Percentiles rank a stretch among this genome's conserved stretches.
These are phyloP conservation scores for Euschistus heros DNA, from an alignment of 1,140 invertebrate species.

Conservation along the genomic window DNA sequence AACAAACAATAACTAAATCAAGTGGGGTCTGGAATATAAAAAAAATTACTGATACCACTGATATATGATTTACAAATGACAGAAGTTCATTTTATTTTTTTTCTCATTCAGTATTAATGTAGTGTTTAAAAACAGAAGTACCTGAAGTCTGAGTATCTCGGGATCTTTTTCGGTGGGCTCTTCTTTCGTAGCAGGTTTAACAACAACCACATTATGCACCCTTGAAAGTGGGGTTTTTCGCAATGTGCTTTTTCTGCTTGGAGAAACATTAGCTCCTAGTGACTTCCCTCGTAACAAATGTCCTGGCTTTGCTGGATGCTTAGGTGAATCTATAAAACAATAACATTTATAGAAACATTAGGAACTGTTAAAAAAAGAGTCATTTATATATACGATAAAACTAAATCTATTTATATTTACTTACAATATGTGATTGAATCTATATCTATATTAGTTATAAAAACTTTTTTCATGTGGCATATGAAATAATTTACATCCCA, in stretches of 20 bases:
- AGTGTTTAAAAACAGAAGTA: conserved; percentile 31
- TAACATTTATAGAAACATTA: no score
- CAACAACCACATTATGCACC: conserved; percentile 67
- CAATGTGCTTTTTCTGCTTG: conserved; percentile 31
- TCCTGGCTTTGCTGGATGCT: conserved; percentile 51
- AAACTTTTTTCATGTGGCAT: no score
- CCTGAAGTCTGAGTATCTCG: conserved; percentile 63
- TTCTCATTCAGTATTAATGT: neutral
- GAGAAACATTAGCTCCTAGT: conserved; percentile 34
- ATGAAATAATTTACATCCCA: no score
- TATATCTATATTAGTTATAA: no score
- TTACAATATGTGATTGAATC: no score
- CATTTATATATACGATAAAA: no score
- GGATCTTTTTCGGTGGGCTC: conserved; percentile 61
- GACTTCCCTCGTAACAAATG: conserved; percentile 36
- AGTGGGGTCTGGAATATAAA: neutral
- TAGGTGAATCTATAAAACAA: conserved; percentile 53
- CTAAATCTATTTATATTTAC: no score
- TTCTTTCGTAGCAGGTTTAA: conserved; percentile 55
- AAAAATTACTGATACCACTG: neutral
- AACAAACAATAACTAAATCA: no score
- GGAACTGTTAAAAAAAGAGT: no score
- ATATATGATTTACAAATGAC: neutral
- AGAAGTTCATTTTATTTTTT: neutral
- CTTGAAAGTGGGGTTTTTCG: conserved; percentile 29